Percentiles rank a stretch among this genome's conserved stretches.
phyloP scores from a whole-genome alignment of 1,140 invertebrate species.

The Drosophila kepulauana region DNA sequence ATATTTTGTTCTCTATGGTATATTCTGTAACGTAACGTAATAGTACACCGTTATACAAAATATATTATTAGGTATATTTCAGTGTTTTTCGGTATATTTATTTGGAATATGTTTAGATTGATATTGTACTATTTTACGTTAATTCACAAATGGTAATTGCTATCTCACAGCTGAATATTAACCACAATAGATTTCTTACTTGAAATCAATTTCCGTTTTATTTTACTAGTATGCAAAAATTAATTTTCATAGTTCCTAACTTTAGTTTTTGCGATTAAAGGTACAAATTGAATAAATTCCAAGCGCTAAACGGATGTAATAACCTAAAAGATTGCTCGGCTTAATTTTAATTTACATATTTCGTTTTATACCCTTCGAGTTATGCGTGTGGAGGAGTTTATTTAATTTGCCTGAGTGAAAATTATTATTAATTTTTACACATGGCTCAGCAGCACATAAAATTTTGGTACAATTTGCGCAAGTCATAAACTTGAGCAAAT shows the following conservation, averaged over 20 bases:
- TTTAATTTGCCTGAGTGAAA: slow-evolving; percentile 72
- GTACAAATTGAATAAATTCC: neutral
- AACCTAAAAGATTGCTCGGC: neutral
- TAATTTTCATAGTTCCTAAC: neutral
- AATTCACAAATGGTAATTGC: too few species aligned
- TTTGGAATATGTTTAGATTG: too few species aligned
- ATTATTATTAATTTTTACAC: slow-evolving; percentile 78
- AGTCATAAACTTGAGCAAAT: slow-evolving; percentile 73
- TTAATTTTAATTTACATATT: slow-evolving; percentile 37
- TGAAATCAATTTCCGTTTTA: neutral
- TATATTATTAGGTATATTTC: too few species aligned
- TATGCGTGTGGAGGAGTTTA: slow-evolving; percentile 15
- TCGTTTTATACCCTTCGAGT: slow-evolving; percentile 22
- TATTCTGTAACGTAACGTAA: too few species aligned
- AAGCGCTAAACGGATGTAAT: neutral
- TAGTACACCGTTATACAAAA: too few species aligned
- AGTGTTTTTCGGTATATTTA: too few species aligned
- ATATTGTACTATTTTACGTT: too few species aligned
- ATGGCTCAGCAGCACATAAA: slow-evolving; percentile 68
- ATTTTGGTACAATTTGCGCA: slow-evolving; percentile 62
- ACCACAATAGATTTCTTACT: too few species aligned
- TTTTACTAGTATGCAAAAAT: neutral
- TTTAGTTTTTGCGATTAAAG: slow-evolving; percentile 1
- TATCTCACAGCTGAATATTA: too few species aligned
- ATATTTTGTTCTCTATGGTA: too few species aligned